Conservation (phyloP, 2,113 vertebrate genomes). For the Indicator indicator region DNA sequence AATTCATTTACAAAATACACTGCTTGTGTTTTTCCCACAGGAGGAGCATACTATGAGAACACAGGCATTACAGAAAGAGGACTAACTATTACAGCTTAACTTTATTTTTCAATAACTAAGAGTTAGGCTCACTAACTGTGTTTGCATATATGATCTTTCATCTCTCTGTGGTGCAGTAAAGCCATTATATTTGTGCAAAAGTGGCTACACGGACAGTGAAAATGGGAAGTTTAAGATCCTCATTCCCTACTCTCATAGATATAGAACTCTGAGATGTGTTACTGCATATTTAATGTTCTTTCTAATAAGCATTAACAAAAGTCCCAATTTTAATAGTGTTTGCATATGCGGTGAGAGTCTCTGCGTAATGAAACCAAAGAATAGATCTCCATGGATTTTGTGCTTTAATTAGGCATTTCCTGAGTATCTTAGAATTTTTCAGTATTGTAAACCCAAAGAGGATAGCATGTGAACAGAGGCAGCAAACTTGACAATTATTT, state of each 20-base stretch:
- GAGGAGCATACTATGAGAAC: not conserved
- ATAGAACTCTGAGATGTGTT: not conserved
- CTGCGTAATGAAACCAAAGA: not conserved
- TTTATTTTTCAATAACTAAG: not conserved
- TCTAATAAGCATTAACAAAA: slow-evolving; percentile 21
- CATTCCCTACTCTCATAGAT: not conserved
- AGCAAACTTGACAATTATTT: not conserved
- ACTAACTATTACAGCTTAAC: not conserved
- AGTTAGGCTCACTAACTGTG: not conserved
- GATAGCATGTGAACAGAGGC: not conserved
- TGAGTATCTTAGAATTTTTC: not conserved
- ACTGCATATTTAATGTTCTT: not conserved
- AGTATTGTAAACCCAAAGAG: not conserved
- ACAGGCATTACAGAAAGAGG: not conserved
- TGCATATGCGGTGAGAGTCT: not conserved
- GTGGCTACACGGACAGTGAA: not conserved
- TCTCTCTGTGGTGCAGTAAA: not conserved
- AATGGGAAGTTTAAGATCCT: not conserved
- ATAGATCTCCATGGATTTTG: not conserved
- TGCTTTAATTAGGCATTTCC: slow-evolving; percentile 27
- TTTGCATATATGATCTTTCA: not conserved
- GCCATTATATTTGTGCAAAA: not conserved
- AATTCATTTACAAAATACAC: rapidly evolving
- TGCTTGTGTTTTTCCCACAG: not conserved
- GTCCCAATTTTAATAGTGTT: not conserved